Evolutionary conservation across 2,888 invertebrate species (phyloP).

Genomic region (Thereva unica): DNA sequence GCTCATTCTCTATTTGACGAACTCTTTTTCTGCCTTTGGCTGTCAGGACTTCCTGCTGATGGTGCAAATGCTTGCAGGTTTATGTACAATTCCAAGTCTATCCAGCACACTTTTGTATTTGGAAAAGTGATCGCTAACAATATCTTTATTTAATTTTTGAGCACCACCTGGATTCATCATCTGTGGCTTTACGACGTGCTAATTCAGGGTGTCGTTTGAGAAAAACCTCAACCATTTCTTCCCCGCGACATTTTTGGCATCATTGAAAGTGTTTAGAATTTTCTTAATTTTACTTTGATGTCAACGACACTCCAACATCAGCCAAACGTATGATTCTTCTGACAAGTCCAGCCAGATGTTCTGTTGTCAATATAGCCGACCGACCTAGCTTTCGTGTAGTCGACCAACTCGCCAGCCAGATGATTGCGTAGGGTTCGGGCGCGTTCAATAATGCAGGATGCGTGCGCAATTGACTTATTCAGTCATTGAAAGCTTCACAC

Average conservation of each 20-base stretch:
- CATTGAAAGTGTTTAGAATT: constrained; percentile 14
- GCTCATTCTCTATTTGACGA: constrained; percentile 28
- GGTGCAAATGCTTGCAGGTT: constrained; percentile 29
- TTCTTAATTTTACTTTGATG: no score
- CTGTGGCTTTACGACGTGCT: constrained; percentile 26
- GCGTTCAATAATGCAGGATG: no score
- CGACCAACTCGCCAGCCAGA: constrained; percentile 24
- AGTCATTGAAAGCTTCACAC: no score
- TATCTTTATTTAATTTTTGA: no score
- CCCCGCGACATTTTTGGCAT: constrained; percentile 24
- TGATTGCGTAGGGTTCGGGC: constrained; percentile 6
- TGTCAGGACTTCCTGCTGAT: constrained; percentile 30
- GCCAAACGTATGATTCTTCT: constrained; percentile 20
- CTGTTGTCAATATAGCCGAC: constrained; percentile 20
- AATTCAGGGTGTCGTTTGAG: constrained; percentile 34
- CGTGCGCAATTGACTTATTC: no score
- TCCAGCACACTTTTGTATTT: no score
- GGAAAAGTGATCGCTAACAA: no score
- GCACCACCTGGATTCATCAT: constrained; percentile 37
- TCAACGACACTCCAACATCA: no score
- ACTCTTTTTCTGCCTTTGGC: constrained; percentile 22
- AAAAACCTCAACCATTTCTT: constrained; percentile 32
- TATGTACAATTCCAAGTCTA: no score
- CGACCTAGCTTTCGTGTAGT: constrained; percentile 29
- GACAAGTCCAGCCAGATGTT: constrained; percentile 19